Percentiles rank a stretch among this genome's conserved stretches.
phyloP scores from a whole-genome alignment of 2,113 vertebrate genomes.

The Equus quagga region DNA sequence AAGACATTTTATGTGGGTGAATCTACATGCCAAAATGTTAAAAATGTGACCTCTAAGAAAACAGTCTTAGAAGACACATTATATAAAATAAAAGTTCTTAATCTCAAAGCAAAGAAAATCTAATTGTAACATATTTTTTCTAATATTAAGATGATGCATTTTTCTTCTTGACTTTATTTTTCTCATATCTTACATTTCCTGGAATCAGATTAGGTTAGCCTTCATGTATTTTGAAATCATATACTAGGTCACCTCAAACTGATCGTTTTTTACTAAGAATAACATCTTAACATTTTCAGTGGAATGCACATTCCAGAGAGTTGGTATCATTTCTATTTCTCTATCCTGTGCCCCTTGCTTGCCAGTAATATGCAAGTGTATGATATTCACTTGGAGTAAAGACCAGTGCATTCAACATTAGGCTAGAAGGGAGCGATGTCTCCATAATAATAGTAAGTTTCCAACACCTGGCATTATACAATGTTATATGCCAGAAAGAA shows the following conservation, averaged over 20 bases:
- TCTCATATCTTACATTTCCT: conserved; percentile 50
- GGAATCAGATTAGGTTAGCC: conserved; percentile 61
- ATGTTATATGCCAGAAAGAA: not conserved
- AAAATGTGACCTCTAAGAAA: not conserved
- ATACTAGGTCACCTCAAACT: conserved; percentile 74
- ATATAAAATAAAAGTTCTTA: conserved; percentile 43
- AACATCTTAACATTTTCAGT: conserved; percentile 79
- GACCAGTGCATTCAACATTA: not conserved
- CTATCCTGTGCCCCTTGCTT: not conserved
- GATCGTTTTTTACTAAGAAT: conserved; percentile 61
- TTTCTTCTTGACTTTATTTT: conserved; percentile 65
- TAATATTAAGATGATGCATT: conserved; percentile 31
- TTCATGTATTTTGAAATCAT: conserved; percentile 62
- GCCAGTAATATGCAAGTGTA: not conserved
- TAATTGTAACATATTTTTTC: conserved; percentile 19
- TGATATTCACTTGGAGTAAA: not conserved
- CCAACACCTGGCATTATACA: not conserved
- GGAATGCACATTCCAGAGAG: conserved; percentile 68
- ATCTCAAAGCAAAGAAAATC: not conserved
- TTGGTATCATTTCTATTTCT: conserved; percentile 61
- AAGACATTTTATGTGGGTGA: conserved; percentile 28
- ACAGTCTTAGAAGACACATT: not conserved
- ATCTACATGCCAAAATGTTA: conserved; percentile 24
- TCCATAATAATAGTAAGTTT: not conserved
- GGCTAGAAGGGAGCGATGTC: not conserved